phyloP scores from a whole-genome alignment of 2,797 vertebrate species.

The Schizothorax lantsangensis region DNA sequence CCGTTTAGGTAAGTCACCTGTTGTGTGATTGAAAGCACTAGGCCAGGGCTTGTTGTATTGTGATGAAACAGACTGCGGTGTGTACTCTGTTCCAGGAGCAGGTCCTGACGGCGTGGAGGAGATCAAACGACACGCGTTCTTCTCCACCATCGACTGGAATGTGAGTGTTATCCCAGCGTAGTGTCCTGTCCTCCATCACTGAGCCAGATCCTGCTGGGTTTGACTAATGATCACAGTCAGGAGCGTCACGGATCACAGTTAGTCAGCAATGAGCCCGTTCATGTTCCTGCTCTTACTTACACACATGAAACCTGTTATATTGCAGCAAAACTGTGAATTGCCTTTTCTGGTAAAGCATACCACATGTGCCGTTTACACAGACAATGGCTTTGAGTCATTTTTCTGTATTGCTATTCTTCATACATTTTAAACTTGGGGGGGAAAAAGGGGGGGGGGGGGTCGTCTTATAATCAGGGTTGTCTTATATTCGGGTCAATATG shows the following conservation, averaged over 20 bases:
- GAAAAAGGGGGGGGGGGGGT: too few relatives aligned
- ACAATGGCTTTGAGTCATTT: too few relatives aligned
- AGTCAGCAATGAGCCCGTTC: not conserved
- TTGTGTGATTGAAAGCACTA: not conserved
- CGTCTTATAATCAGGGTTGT: too few relatives aligned
- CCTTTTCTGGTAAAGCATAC: too few relatives aligned
- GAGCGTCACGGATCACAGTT: not conserved
- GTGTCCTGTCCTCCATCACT: not conserved
- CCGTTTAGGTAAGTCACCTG: conserved; percentile 85
- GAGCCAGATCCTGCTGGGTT: conserved; percentile 75
- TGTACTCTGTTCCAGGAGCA: conserved; percentile 80
- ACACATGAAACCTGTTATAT: too few relatives aligned
- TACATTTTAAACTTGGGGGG: too few relatives aligned
- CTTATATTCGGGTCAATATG: too few relatives aligned
- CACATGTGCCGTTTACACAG: too few relatives aligned
- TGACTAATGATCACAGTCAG: conserved; percentile 74
- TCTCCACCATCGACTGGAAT: conserved; percentile 98
- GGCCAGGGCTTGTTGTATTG: too few relatives aligned
- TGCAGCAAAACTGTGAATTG: too few relatives aligned
- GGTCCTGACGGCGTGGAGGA: conserved; percentile 97
- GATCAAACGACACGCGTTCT: conserved; percentile 97
- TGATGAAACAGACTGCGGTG: conserved; percentile 21
- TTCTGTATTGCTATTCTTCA: too few relatives aligned
- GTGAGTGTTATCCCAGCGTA: conserved; percentile 77
- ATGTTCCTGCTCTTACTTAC: too few relatives aligned